phyloP scores from a whole-genome alignment of 2,797 vertebrate species.

The Chelidonichthys spinosus region DNA sequence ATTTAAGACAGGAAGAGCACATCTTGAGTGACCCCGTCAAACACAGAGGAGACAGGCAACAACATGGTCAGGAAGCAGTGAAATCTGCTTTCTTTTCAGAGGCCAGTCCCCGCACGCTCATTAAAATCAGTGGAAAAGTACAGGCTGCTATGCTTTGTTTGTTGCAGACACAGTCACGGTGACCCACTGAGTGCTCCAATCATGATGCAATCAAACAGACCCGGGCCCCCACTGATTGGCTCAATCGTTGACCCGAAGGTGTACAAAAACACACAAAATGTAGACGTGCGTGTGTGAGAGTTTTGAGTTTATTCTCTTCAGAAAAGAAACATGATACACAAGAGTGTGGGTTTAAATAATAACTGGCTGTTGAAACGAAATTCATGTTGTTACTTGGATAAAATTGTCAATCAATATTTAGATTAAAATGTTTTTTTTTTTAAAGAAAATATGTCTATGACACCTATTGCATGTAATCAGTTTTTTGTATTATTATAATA shows the following conservation, averaged over 20 bases:
- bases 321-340: background rate
- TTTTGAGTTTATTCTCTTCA: conserved; percentile 1
- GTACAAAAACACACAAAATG: background rate
- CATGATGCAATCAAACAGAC: conserved; percentile 61
- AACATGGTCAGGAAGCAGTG: conserved; percentile 23
- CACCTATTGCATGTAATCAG: background rate
- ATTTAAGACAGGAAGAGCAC: conserved; percentile 27
- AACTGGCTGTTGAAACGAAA: background rate
- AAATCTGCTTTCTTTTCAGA: conserved; percentile 22
- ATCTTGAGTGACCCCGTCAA: conserved; percentile 20
- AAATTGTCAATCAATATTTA: background rate
- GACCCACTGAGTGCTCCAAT: conserved; percentile 62
- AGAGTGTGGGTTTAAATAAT: background rate
- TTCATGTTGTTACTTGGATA: background rate
- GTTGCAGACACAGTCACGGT: conserved; percentile 45
- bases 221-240: conserved; percentile 12
- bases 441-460: background rate
- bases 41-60: conserved; percentile 11
- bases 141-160: conserved; percentile 58
- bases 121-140: conserved; percentile 75
- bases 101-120: conserved; percentile 24
- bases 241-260: conserved; percentile 32
- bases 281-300: background rate
- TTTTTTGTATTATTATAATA: background rate
- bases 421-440: background rate